A percentile compares a stretch with the other conserved stretches of the same genome.
These are phyloP conservation scores for Danio tinwini DNA, from an alignment of 2,797 vertebrate species.

Conservation along the genomic window DNA sequence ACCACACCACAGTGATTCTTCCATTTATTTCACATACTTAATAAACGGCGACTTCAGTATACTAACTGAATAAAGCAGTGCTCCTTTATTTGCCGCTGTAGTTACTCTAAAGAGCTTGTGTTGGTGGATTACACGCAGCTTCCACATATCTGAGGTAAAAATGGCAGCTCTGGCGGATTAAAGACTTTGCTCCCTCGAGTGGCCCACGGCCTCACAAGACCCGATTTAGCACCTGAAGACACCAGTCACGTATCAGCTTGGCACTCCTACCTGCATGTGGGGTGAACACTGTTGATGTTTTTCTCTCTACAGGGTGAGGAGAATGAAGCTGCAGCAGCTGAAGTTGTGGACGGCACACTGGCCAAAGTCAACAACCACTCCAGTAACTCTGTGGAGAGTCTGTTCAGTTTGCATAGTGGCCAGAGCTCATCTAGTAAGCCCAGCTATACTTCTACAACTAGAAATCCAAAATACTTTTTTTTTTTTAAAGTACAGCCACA, in stretches of 20 bases:
- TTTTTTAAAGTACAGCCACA: background rate
- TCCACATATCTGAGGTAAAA: constrained; percentile 65
- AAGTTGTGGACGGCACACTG: constrained; percentile 67
- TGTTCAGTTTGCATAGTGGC: constrained; percentile 87
- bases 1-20: background rate
- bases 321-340: constrained; percentile 70
- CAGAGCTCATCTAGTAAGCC: constrained; percentile 91
- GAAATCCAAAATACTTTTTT: no score
- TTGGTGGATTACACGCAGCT: constrained; percentile 65
- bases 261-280: constrained; percentile 53
- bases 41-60: no score
- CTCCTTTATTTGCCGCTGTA: constrained; percentile 1
- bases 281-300: background rate
- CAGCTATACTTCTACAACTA: background rate
- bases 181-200: constrained; percentile 60
- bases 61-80: background rate
- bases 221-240: constrained; percentile 61
- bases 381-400: constrained; percentile 89
- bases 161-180: constrained; percentile 73
- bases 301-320: constrained; percentile 77
- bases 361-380: constrained; percentile 73
- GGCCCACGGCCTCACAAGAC: constrained; percentile 55
- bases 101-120: constrained; percentile 47
- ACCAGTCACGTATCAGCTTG: constrained; percentile 55
- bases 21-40: background rate